Evolutionary conservation across 2,113 vertebrate species (phyloP), one percentile per base, ranked within the genome.

Genomic region (Accipiter cooperii): DNA sequence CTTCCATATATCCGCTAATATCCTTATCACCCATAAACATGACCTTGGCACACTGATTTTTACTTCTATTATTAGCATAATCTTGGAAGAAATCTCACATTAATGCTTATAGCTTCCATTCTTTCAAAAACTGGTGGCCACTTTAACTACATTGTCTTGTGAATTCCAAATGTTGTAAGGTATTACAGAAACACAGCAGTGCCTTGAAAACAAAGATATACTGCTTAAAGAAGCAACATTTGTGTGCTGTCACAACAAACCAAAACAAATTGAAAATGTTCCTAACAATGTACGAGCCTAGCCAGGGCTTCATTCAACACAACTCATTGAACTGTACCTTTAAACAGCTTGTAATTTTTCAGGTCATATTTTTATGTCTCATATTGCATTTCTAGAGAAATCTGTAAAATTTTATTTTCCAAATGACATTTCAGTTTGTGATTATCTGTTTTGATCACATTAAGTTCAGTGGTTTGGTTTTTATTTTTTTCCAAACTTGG

Each of bases 41-140:
- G 74, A 65, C 34, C 17, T 87, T 83, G 42, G 61, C 74, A 81
- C 28, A 76, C 51, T 76, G 86, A 64, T 80, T 98, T 97, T 87
- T 97, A 77, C 69, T 95, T 96, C 69, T 74, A 93, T 78, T 88
- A 79, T 13, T 82, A 93, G 92, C 61, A 75, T 78, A 93, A 75
- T 84, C 19, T 71, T 96, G 84, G 79, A 94, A 96, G 22, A 92
- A 80, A 89, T 36, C 40, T 92, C 64, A 47, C 29, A 93, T 63
- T 84, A 75, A 60, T 20, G 8, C 15, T 91, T 97, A 69, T 42
- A 96, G 40, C 88, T 95, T 97, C 57, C 46, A 51, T 96, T 95
- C 33, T 87, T 95, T 83, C 76, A 89, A 84, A 95, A 96, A 22
- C 26, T 80, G 46, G 4, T 88, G 63, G 87, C 75, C 78, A 85